Evolutionary conservation across 2,888 invertebrate species (phyloP), one percentile per base, ranked within the genome.

Genomic region (Drosophila vallismaia): DNA sequence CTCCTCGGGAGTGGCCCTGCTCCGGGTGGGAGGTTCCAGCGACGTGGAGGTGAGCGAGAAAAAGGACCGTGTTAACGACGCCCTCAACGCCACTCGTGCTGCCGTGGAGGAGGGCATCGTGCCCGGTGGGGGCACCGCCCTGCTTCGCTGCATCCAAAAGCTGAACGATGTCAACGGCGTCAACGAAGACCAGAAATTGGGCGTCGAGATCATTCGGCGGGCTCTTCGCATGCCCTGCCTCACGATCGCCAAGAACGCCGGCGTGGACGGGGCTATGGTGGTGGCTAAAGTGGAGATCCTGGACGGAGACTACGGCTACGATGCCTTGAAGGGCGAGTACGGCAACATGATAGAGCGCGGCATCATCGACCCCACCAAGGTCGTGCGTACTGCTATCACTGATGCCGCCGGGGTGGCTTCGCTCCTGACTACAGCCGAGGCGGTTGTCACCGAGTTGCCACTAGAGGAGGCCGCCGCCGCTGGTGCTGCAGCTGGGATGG

Each of bases 361-460:
- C 74, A 98, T 98, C 88, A 97, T 99, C 90, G 98, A 98, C 92
- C 98, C 98, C 38, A 98, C 98, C 10, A 98, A 99, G 93, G 90
- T 90, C 78, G 97, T 99, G 10, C 94, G 98, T 86, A 98, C 98
- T 1, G 98, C 98, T 0, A 93, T 99, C 44, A 95, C 97, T 7
- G 98, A 99, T 91, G 98, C 98, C n/a, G 95, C 98, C 55, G 98
- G 98, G 45, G 98, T 99, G 6, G 98, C 98, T 0, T 98, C 98
- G 0, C 93, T 99, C 2, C 92, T 99, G 31, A 97, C 98, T 28
- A 99, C 98, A 3, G 98, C 98, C 0, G 99, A 99, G 93, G 96
- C 97, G 12, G 99, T 99, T 4, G 96, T 99, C 71, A 96, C 97
- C 29, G 99, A 99, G 88, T 93, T 97, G 59, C 99, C 99, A 1